Evolutionary conservation across 2,113 vertebrate genomes (phyloP).

Genomic region (Pterocles orientalis): DNA sequence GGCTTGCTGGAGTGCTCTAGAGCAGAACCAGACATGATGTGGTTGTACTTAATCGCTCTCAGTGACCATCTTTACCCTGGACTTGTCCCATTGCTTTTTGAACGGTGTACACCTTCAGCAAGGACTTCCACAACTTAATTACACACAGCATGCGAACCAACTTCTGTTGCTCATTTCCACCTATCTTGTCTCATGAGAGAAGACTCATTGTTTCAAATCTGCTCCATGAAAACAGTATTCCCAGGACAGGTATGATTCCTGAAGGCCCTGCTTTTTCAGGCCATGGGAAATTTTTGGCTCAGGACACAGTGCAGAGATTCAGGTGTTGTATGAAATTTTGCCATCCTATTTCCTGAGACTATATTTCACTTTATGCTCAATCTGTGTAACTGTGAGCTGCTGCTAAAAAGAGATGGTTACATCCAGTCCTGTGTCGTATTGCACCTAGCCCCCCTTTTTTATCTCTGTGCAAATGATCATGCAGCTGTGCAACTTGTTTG

Average conservation of each 20-base stretch:
- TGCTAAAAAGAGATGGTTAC: neutral
- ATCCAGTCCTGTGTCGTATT: neutral
- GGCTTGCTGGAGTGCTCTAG: neutral
- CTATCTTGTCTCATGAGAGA: neutral
- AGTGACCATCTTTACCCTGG: neutral
- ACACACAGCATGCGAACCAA: accelerated
- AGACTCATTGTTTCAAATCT: neutral
- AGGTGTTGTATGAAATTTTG: neutral
- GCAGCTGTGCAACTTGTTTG: neutral
- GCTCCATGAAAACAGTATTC: neutral
- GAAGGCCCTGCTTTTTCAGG: neutral
- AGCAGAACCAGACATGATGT: neutral
- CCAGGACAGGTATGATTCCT: neutral
- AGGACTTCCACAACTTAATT: neutral
- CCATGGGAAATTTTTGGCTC: neutral
- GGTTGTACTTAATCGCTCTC: neutral
- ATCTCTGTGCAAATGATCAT: neutral
- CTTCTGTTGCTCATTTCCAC: neutral
- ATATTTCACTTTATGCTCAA: neutral
- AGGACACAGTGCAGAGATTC: neutral
- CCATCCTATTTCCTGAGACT: neutral
- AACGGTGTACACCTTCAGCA: neutral
- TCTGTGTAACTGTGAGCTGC: neutral
- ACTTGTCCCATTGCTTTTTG: neutral
- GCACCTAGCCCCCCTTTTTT: neutral